Evolutionary conservation across 2,888 invertebrate genomes (phyloP), one percentile per base, ranked within the genome.

Genomic region (Flexamia atlantica): DNA sequence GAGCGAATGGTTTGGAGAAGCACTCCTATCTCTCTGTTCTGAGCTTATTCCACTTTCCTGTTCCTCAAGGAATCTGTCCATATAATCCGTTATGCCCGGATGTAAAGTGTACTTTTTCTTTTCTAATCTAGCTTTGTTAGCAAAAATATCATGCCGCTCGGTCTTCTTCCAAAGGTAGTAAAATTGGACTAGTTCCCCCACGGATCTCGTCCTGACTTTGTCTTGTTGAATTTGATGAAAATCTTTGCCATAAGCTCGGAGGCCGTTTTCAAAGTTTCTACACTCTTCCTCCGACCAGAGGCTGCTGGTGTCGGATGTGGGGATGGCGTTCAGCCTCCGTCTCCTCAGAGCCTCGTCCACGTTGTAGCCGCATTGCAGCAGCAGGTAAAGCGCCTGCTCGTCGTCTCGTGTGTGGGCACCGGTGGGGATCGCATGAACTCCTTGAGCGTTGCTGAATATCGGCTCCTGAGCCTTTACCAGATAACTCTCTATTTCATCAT

Each of bases 141-240:
- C 97, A 90, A 93, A 93, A 23, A 92, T 95, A 91, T 99, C 99
- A 90, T 99, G 98, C 23, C 99, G 93, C 89, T 99, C 99, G 32
- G 99, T 99, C 91, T 99, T 99, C 91, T 99, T 99, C 99, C 99
- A 99, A 83, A 98, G 93, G 88, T 97, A 97, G 90, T 97, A 97
- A 91, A 99, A 99, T 89, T 99, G 98, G 17, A 99, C 98, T 85
- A 99, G 92, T 90, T 99, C 99, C 42, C 98, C 97, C 64, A 99
- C 98, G 10, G 98, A 97, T 87, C 99, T 93, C 84, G 98, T 98
- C 88, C 97, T 93, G 88, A 94, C 98, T 93, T 98, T 98, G 89
- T 97, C 95, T 89, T 97, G 96, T 88, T 97, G 96, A 89, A 99
- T 99, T 86, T 95, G 92, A 90, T 97, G 96, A 90, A 99, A 99